A percentile compares a stretch with the other conserved stretches of the same genome.
phyloP scores from a whole-genome alignment of 2,113 vertebrate species.

The Hemichromis elongatus region DNA sequence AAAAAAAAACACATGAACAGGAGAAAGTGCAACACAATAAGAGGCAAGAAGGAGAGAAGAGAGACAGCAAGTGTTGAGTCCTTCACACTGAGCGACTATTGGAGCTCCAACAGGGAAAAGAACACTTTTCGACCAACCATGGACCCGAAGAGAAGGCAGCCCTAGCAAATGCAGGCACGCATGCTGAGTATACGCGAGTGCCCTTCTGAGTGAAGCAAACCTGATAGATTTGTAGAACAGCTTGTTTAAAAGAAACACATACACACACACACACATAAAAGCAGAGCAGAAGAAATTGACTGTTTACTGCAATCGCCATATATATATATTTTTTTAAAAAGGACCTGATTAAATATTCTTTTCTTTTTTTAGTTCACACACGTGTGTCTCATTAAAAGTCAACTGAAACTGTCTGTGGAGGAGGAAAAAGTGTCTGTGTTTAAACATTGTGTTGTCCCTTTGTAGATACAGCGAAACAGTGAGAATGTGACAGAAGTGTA shows the following conservation, averaged over 20 bases:
- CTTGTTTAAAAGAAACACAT: neutral
- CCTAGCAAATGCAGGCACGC: conserved; percentile 8
- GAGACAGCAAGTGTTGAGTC: conserved; percentile 15
- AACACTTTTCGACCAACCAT: conserved; percentile 25
- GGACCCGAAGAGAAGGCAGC: conserved; percentile 22
- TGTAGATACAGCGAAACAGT: conserved; percentile 47
- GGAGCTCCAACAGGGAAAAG: conserved; percentile 34
- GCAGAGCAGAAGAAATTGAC: neutral
- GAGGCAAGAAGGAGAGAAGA: neutral
- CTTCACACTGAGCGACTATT: conserved; percentile 19
- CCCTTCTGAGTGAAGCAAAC: conserved; percentile 9
- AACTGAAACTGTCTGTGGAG: neutral
- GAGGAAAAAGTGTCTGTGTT: neutral
- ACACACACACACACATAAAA: neutral
- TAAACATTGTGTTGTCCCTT: conserved; percentile 28
- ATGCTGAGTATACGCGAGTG: neutral
- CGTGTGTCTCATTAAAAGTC: neutral
- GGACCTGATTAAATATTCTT: neutral
- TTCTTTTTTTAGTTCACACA: neutral
- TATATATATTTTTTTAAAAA: neutral
- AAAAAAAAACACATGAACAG: neutral
- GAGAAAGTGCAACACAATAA: conserved; percentile 18
- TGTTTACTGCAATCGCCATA: neutral
- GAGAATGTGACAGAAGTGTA: neutral
- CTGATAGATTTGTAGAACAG: neutral